Base-by-base conservation (phyloP, 92 coral and sea anemone species). In the Diadumene lineata region DNA sequence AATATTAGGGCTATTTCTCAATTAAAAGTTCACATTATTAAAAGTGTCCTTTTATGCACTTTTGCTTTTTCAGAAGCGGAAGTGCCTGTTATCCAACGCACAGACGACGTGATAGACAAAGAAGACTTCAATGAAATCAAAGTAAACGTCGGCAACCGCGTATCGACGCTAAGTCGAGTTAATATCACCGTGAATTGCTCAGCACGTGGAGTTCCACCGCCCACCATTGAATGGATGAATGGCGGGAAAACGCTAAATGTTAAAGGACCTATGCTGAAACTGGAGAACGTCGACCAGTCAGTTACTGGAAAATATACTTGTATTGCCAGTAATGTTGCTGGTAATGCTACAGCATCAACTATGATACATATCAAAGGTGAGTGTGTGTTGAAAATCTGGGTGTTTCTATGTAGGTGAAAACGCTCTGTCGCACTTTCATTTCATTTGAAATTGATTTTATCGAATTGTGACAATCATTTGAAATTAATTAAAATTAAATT, bases 241-340 rank as follows among this genome's bases (percentile, higher is more conserved):
- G 89, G 72, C 72, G 69, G 68, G 46, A 55, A 84, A 22, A 68
- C 64, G 72, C 55, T 84, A 0, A 17, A n/a, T 11, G 67, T 60
- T 29, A 27, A 50, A 3, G 89, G 89, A 1, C 68, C 79, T 17
- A 26, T 22, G 21, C 56, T 84, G 53, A 62, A 50, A 6, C 30
- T 84, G 30, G 68, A 34, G 24, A 80, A 64, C 38, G 80, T 73
- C 11, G 60, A 30, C 62, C 34, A 17, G 2, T 56, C 74, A 11
- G 56, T 72, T 66, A 50, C 72, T 38, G 89, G 89, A 8, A 64
- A 17, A 30, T 84, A 84, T 84, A 79, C 89, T 2, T 84, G 89
- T 56, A 44, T 78, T 62, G 89, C 89, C n/a, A 84, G 80, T 26
- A 84, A 84, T 56, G 66, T 84, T 46, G 89, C 81, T 30, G 89